Evolutionary conservation across 1,140 invertebrate genomes (phyloP).

Genomic region (Sinella curviseta): DNA sequence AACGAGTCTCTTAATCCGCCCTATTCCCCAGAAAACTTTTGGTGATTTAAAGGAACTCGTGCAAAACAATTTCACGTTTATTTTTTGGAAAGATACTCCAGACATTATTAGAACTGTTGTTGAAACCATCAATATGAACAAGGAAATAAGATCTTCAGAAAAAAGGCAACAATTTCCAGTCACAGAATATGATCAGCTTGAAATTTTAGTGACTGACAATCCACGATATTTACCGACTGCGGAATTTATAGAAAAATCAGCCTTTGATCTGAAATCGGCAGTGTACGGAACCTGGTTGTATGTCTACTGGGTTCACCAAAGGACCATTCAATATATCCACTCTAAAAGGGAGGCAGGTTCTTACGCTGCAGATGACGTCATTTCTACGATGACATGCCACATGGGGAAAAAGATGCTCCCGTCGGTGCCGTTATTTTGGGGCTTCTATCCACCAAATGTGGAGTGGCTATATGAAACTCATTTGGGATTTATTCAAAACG

Average conservation of each 20-base stretch:
- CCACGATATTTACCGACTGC: background rate
- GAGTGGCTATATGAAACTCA: slow-evolving; percentile 7
- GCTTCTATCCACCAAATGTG: slow-evolving; percentile 19
- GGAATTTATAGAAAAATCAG: background rate
- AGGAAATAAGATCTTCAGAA: background rate
- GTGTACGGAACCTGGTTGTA: background rate
- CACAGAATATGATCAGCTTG: background rate
- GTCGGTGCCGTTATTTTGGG: background rate
- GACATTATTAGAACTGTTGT: background rate
- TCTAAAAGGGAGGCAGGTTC: background rate
- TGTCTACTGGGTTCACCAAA: background rate
- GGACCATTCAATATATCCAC: background rate
- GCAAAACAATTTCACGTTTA: background rate
- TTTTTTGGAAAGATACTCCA: background rate
- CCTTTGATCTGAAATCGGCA: background rate
- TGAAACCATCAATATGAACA: background rate
- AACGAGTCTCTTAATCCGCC: background rate
- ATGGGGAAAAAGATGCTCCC: background rate
- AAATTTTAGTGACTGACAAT: background rate
- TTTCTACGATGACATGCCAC: background rate
- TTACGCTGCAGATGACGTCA: background rate
- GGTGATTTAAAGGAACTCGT: background rate
- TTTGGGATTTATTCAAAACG: background rate
- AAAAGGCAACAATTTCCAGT: background rate
- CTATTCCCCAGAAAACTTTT: background rate